A percentile compares a stretch with the other conserved stretches of the same genome.
These are phyloP conservation scores for Apolygus lucorum DNA, from an alignment of 1,140 invertebrate species.

Conservation along the genomic window DNA sequence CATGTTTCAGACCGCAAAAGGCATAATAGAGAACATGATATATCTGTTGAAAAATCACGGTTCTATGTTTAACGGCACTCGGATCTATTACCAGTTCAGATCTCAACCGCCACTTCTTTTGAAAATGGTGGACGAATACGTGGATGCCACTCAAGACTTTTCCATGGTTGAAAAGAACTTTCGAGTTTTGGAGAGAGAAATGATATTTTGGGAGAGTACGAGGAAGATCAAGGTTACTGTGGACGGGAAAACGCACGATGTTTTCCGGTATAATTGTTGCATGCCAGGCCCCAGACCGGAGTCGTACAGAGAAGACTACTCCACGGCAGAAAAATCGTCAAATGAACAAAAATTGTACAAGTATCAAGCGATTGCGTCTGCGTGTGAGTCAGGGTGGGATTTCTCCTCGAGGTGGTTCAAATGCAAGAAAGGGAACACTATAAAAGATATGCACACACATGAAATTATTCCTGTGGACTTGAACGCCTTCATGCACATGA, in stretches of 20 bases:
- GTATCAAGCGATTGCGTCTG: constrained; percentile 46
- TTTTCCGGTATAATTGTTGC: constrained; percentile 48
- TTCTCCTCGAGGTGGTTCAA: constrained; percentile 53
- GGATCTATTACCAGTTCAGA: constrained; percentile 65
- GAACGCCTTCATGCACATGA: constrained; percentile 65
- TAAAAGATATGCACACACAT: constrained; percentile 50
- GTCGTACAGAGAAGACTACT: constrained; percentile 47
- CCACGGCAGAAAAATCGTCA: not conserved
- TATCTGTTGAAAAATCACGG: constrained; percentile 55
- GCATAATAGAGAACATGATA: constrained; percentile 65
- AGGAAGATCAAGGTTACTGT: constrained; percentile 40
- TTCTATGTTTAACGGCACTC: constrained; percentile 67
- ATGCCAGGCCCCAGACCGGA: constrained; percentile 65
- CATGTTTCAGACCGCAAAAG: constrained; percentile 61
- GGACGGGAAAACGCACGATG: constrained; percentile 45
- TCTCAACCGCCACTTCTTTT: constrained; percentile 73
- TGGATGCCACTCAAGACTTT: constrained; percentile 53
- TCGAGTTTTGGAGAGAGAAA: constrained; percentile 55
- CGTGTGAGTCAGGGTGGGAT: constrained; percentile 55
- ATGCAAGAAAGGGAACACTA: constrained; percentile 37
- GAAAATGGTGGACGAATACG: constrained; percentile 64
- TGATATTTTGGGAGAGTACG: constrained; percentile 55
- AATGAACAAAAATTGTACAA: constrained; percentile 29
- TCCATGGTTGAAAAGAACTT: constrained; percentile 47
- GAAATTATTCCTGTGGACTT: constrained; percentile 75